Base-by-base conservation (phyloP, 2,113 vertebrate species). In the Acinonyx jubatus region DNA sequence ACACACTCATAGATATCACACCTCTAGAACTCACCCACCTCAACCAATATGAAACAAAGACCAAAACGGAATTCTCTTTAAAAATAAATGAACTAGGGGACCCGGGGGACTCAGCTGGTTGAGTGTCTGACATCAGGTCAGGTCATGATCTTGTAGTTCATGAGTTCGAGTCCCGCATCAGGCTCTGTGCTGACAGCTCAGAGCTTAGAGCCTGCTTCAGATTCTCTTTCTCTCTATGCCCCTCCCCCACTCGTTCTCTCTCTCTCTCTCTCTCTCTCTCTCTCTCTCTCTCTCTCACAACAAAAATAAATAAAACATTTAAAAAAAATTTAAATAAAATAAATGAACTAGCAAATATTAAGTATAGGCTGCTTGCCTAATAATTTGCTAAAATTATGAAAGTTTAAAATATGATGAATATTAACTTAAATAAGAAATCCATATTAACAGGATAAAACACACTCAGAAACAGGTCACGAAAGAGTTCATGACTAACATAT, bases 341-440 rank as follows among this genome's bases (percentile, higher is more conserved):
- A 57, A 57, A 57, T 57, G 21, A 61, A 36, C 5, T 1, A 71
- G 66, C 29, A 73, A 71, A 36, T 81, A 90, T 79, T 74, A 90
- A 68, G 38, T 48, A 36, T 11, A 11, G 89, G 19, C 8, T 88
- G 7, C 2, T 36, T 84, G 74, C 45, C 50, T 85, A 71, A 96
- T 33, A 61, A 33, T 94, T 74, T 73, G 50, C 10, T 82, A 79
- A 81, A 66, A 76, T 41, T 89, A 27, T 31, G n/a, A 95, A 73
- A 3, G 3, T 82, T 82, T 89, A 89, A 97, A 94, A 84, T 21
- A 12, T 96, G 61, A 88, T 86, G 12, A 91, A 55, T 45, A 73
- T 48, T 78, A 91, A 81, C n/a, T 95, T 95, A 78, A 84, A 80
- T 74, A 97, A 76, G 57, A 85, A 89, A 85, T 7, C 3, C 19